Conservation (phyloP, 2,888 invertebrate species). For the Dasypogon diadema region DNA sequence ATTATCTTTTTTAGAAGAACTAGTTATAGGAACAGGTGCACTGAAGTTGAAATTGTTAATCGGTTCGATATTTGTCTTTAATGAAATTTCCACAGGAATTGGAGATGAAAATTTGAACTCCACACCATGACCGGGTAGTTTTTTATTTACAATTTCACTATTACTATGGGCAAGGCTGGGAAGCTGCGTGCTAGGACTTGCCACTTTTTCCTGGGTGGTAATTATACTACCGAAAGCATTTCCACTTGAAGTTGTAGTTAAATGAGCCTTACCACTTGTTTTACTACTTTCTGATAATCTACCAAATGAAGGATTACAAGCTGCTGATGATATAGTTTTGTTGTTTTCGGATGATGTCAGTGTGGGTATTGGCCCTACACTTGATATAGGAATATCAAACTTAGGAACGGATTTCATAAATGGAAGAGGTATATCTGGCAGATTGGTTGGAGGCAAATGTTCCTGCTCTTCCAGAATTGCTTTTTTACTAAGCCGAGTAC, state of each 20-base stretch:
- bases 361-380: no score
- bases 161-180: background rate
- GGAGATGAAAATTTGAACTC: slow-evolving; percentile 70
- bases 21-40: slow-evolving; percentile 68
- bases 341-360: no score
- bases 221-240: background rate
- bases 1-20: slow-evolving; percentile 59
- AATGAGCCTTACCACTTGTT: background rate
- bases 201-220: background rate
- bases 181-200: background rate
- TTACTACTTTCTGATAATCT: background rate
- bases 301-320: background rate
- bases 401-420: slow-evolving; percentile 65
- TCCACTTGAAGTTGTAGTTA: background rate
- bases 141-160: slow-evolving; percentile 20
- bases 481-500: slow-evolving; percentile 57
- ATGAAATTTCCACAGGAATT: slow-evolving; percentile 61
- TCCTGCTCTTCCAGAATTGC: slow-evolving; percentile 63
- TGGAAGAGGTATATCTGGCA: slow-evolving; percentile 70
- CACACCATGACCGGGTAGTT: background rate
- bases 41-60: slow-evolving; percentile 73
- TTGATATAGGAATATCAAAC: slow-evolving; percentile 63
- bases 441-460: slow-evolving; percentile 68
- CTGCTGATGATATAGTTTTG: background rate
- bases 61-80: slow-evolving; percentile 68